Evolutionary conservation across 1,140 invertebrate genomes (phyloP), one percentile per base, ranked within the genome.

Genomic region (Rhynchophorus ferrugineus): DNA sequence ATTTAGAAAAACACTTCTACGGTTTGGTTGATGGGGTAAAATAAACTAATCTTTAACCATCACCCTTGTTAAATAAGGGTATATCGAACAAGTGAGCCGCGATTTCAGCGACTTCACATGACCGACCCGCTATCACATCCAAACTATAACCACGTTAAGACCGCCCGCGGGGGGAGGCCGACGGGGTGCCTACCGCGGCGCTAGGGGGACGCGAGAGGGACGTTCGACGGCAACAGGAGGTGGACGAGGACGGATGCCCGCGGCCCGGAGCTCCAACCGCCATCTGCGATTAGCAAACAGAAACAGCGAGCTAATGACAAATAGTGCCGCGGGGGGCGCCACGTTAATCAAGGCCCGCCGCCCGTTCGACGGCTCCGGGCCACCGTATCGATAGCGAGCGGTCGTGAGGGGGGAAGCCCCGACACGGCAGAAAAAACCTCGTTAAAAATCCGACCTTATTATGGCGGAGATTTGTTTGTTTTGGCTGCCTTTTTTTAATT

Each of bases 281-380:
- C 65, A 67, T 67, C 63, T 67, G 65, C 59, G 60, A 67, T 64
- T 65, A 62, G 62, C 63, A 67, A 67, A 67, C 65, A 67, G 63
- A 58, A 62, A 64, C 60, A 56, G 65, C 59, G 65, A 59, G 65
- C 57, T 66, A 66, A 67, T 67, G 65, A 67, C 63, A 65, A 65
- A 67, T 54, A 65, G 41, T 17, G 63, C 65, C 60, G 43, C 54
- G 34, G 59, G 64, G 50, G 55, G 57, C 42, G 43, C 52, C 56
- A 51, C 61, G 57, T 63, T 65, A 67, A 67, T 65, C 65, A 65
- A 55, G 54, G 49, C 35, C 45, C 38, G 49, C n/a, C 47, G 20
- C 6, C 44, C 29, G 20, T 45, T 24, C 16, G 20, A 29, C 29
- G 14, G 24, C 43, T 16, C 13, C 16, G 16, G 11, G 18, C 9